Percentiles rank a stretch among this genome's conserved stretches.
phyloP scores from a whole-genome alignment of 2,113 vertebrate species.

The Empidonax traillii region DNA sequence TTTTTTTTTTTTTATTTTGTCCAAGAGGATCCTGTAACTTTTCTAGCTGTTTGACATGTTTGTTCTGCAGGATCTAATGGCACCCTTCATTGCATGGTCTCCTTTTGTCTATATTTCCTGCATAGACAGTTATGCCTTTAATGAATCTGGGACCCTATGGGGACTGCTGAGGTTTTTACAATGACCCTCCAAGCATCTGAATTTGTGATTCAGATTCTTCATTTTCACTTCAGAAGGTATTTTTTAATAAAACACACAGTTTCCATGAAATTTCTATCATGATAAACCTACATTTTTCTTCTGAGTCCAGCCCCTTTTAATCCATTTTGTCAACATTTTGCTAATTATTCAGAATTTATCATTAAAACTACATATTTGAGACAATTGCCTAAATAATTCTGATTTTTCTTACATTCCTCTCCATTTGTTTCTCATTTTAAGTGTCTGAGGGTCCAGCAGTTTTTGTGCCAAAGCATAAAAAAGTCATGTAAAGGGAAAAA shows the following conservation, averaged over 20 bases:
- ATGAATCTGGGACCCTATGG: background rate
- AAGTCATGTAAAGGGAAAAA: background rate
- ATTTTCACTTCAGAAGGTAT: background rate
- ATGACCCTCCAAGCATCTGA: background rate
- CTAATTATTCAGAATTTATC: background rate
- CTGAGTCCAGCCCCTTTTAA: background rate
- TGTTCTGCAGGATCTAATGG: background rate
- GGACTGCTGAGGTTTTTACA: background rate
- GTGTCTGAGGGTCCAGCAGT: background rate
- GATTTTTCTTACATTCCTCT: background rate
- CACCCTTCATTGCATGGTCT: background rate
- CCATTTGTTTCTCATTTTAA: background rate
- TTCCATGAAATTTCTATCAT: background rate
- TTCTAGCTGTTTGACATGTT: background rate
- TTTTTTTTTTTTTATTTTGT: background rate
- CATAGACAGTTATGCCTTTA: background rate
- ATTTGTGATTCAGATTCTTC: background rate
- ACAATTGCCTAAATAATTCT: background rate
- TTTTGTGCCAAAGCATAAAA: background rate
- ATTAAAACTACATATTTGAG: background rate
- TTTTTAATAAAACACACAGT: background rate
- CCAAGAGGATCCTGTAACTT: background rate
- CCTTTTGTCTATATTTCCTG: background rate
- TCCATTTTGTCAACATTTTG: background rate
- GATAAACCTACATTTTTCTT: background rate